These are phyloP conservation scores for Hartigia nigra DNA, from an alignment of 2,888 invertebrate genomes.

Conservation along the genomic window DNA sequence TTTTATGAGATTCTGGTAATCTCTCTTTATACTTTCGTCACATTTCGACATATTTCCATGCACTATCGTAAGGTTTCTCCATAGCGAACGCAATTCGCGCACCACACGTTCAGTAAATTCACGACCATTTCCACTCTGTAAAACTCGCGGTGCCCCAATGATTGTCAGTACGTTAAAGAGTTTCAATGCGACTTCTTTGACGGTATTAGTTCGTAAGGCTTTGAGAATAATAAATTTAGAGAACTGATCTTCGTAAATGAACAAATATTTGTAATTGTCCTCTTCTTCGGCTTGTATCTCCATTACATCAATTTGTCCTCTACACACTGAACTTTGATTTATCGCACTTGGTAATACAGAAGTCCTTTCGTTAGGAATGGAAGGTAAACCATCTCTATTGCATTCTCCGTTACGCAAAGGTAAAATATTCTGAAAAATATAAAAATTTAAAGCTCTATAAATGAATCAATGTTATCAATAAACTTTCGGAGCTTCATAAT, in stretches of 20 bases:
- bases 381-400: neutral
- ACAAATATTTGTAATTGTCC: constrained; percentile 37
- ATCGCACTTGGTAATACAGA: neutral
- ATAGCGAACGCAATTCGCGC: constrained; percentile 37
- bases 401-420: neutral
- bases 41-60: constrained; percentile 38
- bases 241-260: constrained; percentile 49
- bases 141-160: constrained; percentile 49
- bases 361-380: neutral
- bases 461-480: neutral
- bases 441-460: neutral
- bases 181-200: constrained; percentile 41
- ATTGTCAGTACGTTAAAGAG: constrained; percentile 47
- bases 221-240: constrained; percentile 49
- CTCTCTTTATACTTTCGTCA: constrained; percentile 23
- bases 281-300: constrained; percentile 40
- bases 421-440: neutral
- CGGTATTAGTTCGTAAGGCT: constrained; percentile 36
- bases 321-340: constrained; percentile 1
- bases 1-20: constrained; percentile 43
- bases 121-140: constrained; percentile 50
- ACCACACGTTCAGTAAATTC: constrained; percentile 47
- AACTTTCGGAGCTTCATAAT: neutral
- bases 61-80: constrained; percentile 43
- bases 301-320: constrained; percentile 50